Evolutionary conservation across 2,797 vertebrate genomes (phyloP).

Genomic region (Anguilla pacifica): DNA sequence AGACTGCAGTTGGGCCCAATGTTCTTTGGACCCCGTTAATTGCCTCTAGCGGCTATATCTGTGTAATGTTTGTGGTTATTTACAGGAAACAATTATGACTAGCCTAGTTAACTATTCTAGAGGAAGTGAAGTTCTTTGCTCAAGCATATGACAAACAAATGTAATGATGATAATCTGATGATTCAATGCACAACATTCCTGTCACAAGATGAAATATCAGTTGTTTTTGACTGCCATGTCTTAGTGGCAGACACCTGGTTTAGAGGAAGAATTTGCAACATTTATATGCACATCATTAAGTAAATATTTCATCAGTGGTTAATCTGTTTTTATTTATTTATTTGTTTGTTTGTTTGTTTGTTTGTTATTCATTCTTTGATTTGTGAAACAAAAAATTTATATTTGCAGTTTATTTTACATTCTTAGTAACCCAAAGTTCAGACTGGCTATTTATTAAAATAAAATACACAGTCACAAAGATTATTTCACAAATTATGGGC

Average conservation of each 20-base stretch:
- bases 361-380: neutral
- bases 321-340: neutral
- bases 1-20: neutral
- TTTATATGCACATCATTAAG: neutral
- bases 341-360: neutral
- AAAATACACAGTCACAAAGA: too few species aligned
- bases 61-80: neutral
- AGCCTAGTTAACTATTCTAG: neutral
- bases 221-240: neutral
- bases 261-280: neutral
- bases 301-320: neutral
- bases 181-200: neutral
- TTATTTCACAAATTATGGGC: too few species aligned
- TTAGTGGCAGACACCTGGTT: neutral
- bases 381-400: too few species aligned
- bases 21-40: neutral
- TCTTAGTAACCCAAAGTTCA: too few species aligned
- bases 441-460: too few species aligned
- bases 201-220: neutral
- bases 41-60: neutral
- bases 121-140: too few species aligned
- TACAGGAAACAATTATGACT: neutral
- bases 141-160: neutral
- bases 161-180: neutral
- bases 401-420: too few species aligned